Percentiles rank a stretch among this genome's conserved stretches.
Evolutionary conservation across 2,888 invertebrate species (phyloP).

Genomic region (Germaria angustata): DNA sequence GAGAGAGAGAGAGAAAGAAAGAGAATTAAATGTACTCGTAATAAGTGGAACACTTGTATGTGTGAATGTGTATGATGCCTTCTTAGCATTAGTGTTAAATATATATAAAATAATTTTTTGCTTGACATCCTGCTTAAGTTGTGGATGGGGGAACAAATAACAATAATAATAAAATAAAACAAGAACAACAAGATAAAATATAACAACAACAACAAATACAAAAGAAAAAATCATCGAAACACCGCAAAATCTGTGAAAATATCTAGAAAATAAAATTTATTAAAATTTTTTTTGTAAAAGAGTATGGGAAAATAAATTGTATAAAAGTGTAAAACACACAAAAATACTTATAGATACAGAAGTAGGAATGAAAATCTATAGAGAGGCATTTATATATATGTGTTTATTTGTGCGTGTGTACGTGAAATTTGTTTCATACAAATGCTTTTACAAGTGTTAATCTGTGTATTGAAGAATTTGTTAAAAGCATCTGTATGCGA

Average conservation of each 20-base stretch:
- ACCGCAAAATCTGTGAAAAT: conserved; percentile 51
- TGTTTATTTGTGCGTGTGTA: too few species aligned
- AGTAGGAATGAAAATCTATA: background rate
- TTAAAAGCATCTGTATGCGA: background rate
- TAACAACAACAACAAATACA: background rate
- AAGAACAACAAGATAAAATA: conserved; percentile 33
- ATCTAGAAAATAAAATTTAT: conserved; percentile 27
- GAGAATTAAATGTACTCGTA: too few species aligned
- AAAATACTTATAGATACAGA: too few species aligned
- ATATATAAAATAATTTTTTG: background rate
- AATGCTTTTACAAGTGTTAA: background rate
- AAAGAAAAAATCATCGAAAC: conserved; percentile 47
- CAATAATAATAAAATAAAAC: conserved; percentile 1
- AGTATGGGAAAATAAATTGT: too few species aligned
- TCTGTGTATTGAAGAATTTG: background rate
- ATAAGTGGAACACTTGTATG: conserved; percentile 44
- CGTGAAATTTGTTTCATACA: too few species aligned
- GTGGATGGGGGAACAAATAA: background rate
- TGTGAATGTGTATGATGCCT: conserved; percentile 13
- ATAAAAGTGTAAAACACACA: conserved; percentile 37
- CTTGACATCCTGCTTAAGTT: background rate
- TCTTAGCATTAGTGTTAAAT: conserved; percentile 48
- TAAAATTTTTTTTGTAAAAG: too few species aligned
- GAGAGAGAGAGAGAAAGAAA: background rate
- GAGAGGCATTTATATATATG: background rate